phyloP scores from a whole-genome alignment of 2,888 invertebrate genomes.

The Cetonia aurata region DNA sequence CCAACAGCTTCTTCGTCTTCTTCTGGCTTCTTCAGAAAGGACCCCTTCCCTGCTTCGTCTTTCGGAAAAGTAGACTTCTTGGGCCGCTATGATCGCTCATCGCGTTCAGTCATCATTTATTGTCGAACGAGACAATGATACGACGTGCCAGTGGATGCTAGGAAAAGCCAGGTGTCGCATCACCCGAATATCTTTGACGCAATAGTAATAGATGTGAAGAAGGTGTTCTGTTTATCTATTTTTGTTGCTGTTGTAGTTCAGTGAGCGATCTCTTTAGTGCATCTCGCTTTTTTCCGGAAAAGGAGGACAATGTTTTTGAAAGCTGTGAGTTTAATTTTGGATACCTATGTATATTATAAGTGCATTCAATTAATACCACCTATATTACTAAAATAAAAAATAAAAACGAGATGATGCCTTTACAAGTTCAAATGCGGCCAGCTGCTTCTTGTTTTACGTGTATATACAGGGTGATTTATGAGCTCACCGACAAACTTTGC shows the following conservation, averaged over 20 bases:
- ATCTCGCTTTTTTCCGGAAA: not conserved
- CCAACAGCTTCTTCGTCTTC: conserved; percentile 22
- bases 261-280: conserved; percentile 30
- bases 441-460: too few relatives aligned
- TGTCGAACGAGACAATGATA: conserved; percentile 29
- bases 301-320: conserved; percentile 40
- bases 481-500: too few relatives aligned
- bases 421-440: too few relatives aligned
- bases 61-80: conserved; percentile 41
- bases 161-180: conserved; percentile 14
- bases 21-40: conserved; percentile 12
- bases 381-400: too few relatives aligned
- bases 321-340: conserved; percentile 39
- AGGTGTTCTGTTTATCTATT: conserved; percentile 23
- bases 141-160: conserved; percentile 22
- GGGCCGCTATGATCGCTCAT: conserved; percentile 23
- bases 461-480: too few relatives aligned
- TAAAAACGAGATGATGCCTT: too few relatives aligned
- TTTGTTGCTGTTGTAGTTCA: conserved; percentile 35
- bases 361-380: too few relatives aligned
- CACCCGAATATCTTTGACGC: not conserved
- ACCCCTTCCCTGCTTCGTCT: conserved; percentile 32
- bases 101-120: conserved; percentile 30
- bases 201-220: conserved; percentile 31
- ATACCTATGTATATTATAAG: not conserved